A percentile compares a stretch with the other conserved stretches of the same genome.
Evolutionary conservation across 1,140 invertebrate species (phyloP).

Genomic region (Phocides pigmalion): DNA sequence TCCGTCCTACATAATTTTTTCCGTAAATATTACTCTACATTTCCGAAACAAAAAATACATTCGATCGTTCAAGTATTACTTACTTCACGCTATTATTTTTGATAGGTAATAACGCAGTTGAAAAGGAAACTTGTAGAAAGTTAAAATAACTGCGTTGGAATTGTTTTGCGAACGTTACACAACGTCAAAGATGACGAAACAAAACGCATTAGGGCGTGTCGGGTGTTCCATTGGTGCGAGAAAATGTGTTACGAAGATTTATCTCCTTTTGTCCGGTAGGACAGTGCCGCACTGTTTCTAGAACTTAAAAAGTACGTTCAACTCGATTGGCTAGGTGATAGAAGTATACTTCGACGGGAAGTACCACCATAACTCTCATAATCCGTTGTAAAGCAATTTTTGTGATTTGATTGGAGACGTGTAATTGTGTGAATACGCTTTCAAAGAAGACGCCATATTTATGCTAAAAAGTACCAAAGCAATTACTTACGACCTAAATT

Average conservation of each 20-base stretch:
- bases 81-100: background rate
- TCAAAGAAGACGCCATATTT: too few relatives aligned
- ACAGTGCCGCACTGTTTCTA: conserved; percentile 25
- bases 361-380: too few relatives aligned
- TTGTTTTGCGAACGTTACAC: conserved; percentile 37
- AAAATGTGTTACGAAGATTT: conserved; percentile 59
- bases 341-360: too few relatives aligned
- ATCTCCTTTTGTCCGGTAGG: conserved; percentile 46
- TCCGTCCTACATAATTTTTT: conserved; percentile 1
- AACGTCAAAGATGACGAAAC: conserved; percentile 54
- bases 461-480: too few relatives aligned
- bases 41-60: conserved; percentile 4
- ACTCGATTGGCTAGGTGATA: too few relatives aligned
- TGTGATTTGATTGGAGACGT: too few relatives aligned
- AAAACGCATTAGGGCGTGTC: conserved; percentile 60
- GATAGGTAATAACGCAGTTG: background rate
- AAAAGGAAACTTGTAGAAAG: conserved; percentile 23
- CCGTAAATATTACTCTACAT: background rate
- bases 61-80: background rate
- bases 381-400: too few relatives aligned
- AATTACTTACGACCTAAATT: too few relatives aligned
- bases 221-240: conserved; percentile 58
- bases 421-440: too few relatives aligned
- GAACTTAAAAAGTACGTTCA: too few relatives aligned
- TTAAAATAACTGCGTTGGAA: conserved; percentile 15